These are phyloP conservation scores for Sialia sialis DNA, from an alignment of 2,113 vertebrate genomes.

Conservation along the genomic window DNA sequence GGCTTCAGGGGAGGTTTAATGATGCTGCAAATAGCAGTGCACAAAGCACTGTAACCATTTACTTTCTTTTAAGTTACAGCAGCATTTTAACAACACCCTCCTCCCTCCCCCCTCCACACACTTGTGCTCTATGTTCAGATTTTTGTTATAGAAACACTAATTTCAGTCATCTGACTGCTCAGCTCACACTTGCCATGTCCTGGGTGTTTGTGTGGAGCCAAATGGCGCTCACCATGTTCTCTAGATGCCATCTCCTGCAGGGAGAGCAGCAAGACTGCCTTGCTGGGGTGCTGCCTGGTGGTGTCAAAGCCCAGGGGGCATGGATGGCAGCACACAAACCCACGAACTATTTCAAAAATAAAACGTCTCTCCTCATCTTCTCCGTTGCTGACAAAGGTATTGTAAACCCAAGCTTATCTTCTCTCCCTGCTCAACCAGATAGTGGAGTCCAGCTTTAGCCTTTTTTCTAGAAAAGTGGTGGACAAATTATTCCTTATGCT, in stretches of 20 bases:
- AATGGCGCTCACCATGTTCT: not conserved
- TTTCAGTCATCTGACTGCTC: not conserved
- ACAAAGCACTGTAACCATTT: not conserved
- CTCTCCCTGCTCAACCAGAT: not conserved
- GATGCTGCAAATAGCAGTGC: not conserved
- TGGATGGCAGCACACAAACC: rapidly evolving
- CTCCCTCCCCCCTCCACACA: rapidly evolving
- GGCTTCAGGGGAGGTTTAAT: slow-evolving; percentile 17
- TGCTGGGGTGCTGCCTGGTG: rapidly evolving
- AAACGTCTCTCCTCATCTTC: not conserved
- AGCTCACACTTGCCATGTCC: not conserved
- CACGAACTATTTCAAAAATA: not conserved
- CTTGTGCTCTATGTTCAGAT: not conserved
- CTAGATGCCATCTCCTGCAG: not conserved
- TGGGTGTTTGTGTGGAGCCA: not conserved
- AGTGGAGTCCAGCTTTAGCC: not conserved
- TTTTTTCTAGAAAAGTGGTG: not conserved
- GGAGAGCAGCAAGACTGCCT: not conserved
- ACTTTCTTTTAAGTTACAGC: not conserved
- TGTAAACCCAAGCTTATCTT: not conserved
- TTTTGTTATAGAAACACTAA: not conserved
- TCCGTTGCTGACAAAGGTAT: not conserved
- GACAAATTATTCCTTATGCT: not conserved
- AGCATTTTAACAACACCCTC: not conserved
- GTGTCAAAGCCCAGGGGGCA: not conserved